Conservation (phyloP, 1,140 invertebrate genomes). For the Drosophila grimshawi region DNA sequence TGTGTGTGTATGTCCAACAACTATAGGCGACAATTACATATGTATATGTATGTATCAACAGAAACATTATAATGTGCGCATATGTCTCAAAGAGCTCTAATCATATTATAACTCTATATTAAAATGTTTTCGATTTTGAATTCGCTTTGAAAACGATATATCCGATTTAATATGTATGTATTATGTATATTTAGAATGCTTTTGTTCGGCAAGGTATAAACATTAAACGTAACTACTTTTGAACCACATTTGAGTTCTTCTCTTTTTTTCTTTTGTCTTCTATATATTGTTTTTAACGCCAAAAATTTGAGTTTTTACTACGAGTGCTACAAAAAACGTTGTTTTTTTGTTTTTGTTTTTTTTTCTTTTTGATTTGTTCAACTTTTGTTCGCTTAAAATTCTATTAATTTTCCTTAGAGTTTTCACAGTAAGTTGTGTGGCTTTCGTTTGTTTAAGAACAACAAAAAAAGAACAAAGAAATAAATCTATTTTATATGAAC, state of each 20-base stretch:
- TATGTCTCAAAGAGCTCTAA: slow-evolving; percentile 46
- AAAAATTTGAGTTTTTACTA: slow-evolving; percentile 55
- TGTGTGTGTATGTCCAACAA: slow-evolving; percentile 10
- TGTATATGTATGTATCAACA: slow-evolving; percentile 6
- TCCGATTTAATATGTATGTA: slow-evolving; percentile 39
- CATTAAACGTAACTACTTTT: slow-evolving; percentile 66
- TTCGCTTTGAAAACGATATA: slow-evolving; percentile 32
- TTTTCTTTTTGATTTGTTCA: slow-evolving; percentile 17
- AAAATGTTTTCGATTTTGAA: slow-evolving; percentile 24
- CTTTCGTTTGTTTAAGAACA: slow-evolving; percentile 24
- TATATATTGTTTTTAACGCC: slow-evolving; percentile 47
- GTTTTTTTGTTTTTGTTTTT: slow-evolving; percentile 25
- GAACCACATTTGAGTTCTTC: slow-evolving; percentile 68
- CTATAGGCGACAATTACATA: slow-evolving; percentile 8
- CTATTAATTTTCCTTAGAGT: slow-evolving; percentile 53
- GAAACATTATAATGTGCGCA: slow-evolving; percentile 30
- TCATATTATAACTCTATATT: slow-evolving; percentile 34
- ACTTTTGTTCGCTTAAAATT: slow-evolving; percentile 34
- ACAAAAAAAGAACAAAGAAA: slow-evolving; percentile 33
- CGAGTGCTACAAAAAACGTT: slow-evolving; percentile 63
- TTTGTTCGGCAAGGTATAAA: slow-evolving; percentile 55
- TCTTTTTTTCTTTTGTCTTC: slow-evolving; percentile 47
- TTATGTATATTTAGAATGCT: slow-evolving; percentile 57
- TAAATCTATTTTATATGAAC: slow-evolving; percentile 40
- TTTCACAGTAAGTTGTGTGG: slow-evolving; percentile 76